Evolutionary conservation across 2,888 invertebrate genomes (phyloP).

Genomic region (Hyposoter dolosus): DNA sequence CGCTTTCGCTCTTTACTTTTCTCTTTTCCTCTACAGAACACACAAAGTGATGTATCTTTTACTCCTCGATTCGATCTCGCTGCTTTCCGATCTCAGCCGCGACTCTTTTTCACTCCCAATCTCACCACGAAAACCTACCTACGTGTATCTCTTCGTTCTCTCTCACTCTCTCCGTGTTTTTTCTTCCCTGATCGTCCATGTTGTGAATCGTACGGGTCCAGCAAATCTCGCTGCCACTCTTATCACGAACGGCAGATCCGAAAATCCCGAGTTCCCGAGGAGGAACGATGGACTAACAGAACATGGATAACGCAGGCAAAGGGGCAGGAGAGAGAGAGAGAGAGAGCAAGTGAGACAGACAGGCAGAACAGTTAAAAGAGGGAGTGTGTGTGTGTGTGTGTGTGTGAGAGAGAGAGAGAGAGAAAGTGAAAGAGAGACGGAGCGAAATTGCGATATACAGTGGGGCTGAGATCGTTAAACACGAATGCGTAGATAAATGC

Average conservation of each 20-base stretch:
- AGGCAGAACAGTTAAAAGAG: background rate
- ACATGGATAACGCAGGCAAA: conserved; percentile 7
- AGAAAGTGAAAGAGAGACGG: background rate
- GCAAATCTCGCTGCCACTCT: conserved; percentile 52
- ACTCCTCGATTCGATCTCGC: conserved; percentile 57
- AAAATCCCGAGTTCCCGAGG: conserved; percentile 26
- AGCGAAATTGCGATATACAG: conserved; percentile 10
- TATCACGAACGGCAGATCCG: conserved; percentile 53
- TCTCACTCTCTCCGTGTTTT: background rate
- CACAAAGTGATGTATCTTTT: conserved; percentile 51
- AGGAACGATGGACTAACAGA: background rate
- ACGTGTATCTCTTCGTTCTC: conserved; percentile 1
- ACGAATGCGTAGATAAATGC: conserved; percentile 45
- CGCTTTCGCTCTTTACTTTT: conserved; percentile 12
- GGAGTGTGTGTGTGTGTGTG: background rate
- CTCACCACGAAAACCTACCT: conserved; percentile 11
- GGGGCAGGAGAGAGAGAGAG: background rate
- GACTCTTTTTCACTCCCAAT: conserved; percentile 49
- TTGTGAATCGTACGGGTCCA: conserved; percentile 32
- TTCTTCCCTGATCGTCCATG: conserved; percentile 43
- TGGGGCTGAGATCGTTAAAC: conserved; percentile 33
- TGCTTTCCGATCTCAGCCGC: conserved; percentile 53
- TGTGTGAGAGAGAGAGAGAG: background rate
- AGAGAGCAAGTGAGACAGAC: background rate
- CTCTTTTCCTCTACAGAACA: conserved; percentile 14